phyloP scores from a whole-genome alignment of 2,797 vertebrate genomes.

The Cheirogaleus major region DNA sequence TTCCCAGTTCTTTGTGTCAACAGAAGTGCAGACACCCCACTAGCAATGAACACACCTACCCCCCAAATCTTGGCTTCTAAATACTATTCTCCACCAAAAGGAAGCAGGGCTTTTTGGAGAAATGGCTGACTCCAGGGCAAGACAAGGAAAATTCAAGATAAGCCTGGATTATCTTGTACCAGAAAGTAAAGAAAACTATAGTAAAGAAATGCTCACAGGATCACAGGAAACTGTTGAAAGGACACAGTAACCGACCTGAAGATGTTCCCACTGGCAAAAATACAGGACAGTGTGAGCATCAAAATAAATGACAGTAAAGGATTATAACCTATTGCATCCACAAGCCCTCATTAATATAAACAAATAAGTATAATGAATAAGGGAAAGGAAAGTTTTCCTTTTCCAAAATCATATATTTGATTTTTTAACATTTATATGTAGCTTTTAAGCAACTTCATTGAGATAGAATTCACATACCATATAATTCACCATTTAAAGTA shows the following conservation, averaged over 20 bases:
- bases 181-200: background rate
- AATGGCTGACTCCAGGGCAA: background rate
- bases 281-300: background rate
- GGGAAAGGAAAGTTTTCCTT: background rate
- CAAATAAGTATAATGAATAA: background rate
- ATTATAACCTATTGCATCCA: background rate
- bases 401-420: background rate
- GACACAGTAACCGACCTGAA: background rate
- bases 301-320: background rate
- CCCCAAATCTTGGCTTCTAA: background rate
- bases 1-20: background rate
- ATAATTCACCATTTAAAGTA: background rate
- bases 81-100: background rate
- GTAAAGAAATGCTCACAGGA: background rate
- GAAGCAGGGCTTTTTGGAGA: background rate
- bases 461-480: background rate
- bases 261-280: background rate
- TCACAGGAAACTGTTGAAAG: background rate
- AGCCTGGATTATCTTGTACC: background rate
- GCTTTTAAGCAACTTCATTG: background rate
- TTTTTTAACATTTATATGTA: background rate
- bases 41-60: background rate
- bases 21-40: background rate
- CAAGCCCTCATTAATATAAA: background rate
- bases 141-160: background rate